A percentile compares a stretch with the other conserved stretches of the same genome.
phyloP scores from a whole-genome alignment of 1,140 invertebrate species.

The Neodiprion pinetum region DNA sequence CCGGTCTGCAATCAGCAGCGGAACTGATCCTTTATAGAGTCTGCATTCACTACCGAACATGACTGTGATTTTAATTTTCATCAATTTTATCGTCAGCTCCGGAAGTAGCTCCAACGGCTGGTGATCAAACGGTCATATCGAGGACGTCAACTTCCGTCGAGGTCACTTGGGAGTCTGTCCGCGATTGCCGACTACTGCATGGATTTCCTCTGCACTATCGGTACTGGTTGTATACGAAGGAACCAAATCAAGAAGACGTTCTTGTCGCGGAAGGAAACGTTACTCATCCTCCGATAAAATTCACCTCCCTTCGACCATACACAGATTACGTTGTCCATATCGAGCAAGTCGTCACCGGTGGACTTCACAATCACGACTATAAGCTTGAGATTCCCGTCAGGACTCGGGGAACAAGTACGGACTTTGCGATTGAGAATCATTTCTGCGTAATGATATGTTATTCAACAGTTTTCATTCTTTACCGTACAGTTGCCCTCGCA shows the following conservation, averaged over 20 bases:
- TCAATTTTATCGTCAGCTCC: constrained; percentile 10
- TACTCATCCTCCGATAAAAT: constrained; percentile 17
- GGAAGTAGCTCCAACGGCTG: constrained; percentile 15
- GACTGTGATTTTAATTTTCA: constrained; percentile 11
- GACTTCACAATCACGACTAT: constrained; percentile 12
- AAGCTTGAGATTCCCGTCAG: constrained; percentile 19
- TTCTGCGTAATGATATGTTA: not conserved
- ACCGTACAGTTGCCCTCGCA: not conserved
- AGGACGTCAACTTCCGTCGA: constrained; percentile 6
- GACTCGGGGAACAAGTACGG: constrained; percentile 10
- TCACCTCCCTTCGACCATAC: constrained; percentile 12
- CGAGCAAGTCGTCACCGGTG: constrained; percentile 17
- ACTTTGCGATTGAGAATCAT: not conserved
- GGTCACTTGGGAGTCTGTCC: constrained; percentile 17
- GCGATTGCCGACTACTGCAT: constrained; percentile 13
- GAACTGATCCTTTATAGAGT: not conserved
- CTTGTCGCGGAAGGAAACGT: constrained; percentile 14
- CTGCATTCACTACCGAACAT: not conserved
- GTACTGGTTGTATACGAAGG: constrained; percentile 8
- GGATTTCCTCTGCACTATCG: constrained; percentile 18
- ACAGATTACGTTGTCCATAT: constrained; percentile 16
- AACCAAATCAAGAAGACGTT: not conserved
- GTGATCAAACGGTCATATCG: constrained; percentile 1
- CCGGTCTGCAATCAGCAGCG: too few species aligned
- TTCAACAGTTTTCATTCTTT: not conserved